Conservation (phyloP, 2,113 vertebrate species). For the Varanus salvator region DNA sequence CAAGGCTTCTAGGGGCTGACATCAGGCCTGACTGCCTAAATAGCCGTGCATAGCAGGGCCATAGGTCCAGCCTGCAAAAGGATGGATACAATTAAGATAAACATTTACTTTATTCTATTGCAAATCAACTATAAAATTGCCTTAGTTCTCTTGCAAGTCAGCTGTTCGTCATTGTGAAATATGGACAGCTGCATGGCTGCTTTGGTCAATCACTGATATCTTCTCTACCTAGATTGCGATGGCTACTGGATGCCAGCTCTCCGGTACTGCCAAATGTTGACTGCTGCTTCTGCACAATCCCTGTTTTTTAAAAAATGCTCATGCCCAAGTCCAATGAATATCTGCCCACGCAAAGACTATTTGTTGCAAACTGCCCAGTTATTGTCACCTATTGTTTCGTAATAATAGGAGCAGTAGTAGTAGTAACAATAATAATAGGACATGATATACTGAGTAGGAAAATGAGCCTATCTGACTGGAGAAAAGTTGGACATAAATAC, state of each 20-base stretch:
- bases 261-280: not conserved
- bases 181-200: not conserved
- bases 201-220: not conserved
- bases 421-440: too few relatives aligned
- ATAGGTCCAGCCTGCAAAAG: not conserved
- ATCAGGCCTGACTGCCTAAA: not conserved
- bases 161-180: not conserved
- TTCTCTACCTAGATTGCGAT: not conserved
- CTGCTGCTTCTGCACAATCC: not conserved
- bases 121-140: not conserved
- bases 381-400: too few relatives aligned
- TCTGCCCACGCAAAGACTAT: not conserved
- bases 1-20: not conserved
- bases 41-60: not conserved
- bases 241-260: not conserved
- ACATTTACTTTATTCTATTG: not conserved
- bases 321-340: not conserved
- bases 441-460: not conserved
- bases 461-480: too few relatives aligned
- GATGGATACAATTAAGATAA: not conserved
- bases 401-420: too few relatives aligned
- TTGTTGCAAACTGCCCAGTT: not conserved
- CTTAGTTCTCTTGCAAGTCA: not conserved
- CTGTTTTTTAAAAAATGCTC: not conserved
- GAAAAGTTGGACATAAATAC: too few relatives aligned